Evolutionary conservation across 2,797 vertebrate species (phyloP), one percentile per base, ranked within the genome.

Genomic region (Sternarchorhynchus goeldii): DNA sequence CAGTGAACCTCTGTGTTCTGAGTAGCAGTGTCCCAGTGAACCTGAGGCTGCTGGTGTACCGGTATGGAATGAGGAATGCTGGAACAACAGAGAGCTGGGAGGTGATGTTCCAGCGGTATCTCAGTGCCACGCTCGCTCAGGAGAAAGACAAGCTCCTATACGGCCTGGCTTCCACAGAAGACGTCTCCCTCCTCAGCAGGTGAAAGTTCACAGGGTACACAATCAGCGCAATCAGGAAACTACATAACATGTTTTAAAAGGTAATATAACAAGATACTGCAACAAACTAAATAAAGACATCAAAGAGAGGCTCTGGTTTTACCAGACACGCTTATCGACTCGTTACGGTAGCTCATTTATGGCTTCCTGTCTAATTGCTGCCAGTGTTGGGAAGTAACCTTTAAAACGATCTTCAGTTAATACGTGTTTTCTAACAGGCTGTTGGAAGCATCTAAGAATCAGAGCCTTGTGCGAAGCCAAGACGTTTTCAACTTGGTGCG

Each of bases 101-200:
- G 57, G 76, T 84, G 0, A 96, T 95, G 93, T 95, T 98, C 10
- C 0, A 91, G 50, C 90, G 87, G 80, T 99, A 99, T 86, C 90
- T 88, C 82, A 45, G 78, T 0, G 87, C 92, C 0, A 14, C 93
- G 18, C 87, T 99, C 85, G 98, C 98, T 2, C 98, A 99, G 87
- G 98, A 99, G 85, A 99, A 98, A 86, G 96, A 96, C 90, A 99
- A 99, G 84, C 89, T 99, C 57, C 92, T 99, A 10, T 96, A 96
- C 18, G 96, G 97, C 39, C 88, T 99, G 82, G 95, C 98, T 20
- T 97, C 97, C 0, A 94, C 95, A 84, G 89, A 90, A 36, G 83
- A 94, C 1, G 74, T 95, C 68, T 10, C 77, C 1, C 94, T 99
- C 70, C 90, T 99, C 71, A 82, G 89, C 88, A 94, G 89, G 97